Base-by-base conservation (phyloP, 1,140 invertebrate species). In the Pachypsylla venusta region DNA sequence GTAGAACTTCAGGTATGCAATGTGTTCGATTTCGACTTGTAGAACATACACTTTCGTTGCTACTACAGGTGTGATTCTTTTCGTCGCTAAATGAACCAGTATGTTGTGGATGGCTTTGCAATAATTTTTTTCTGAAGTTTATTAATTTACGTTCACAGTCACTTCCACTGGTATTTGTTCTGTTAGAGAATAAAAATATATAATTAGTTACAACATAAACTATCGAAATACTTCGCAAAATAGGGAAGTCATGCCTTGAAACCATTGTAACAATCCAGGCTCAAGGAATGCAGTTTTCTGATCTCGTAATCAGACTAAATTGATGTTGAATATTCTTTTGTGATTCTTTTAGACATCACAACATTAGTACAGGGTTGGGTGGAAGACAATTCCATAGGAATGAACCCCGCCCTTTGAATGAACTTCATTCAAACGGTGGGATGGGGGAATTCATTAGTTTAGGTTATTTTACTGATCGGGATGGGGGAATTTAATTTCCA, bases 31-130 rank as follows among this genome's bases (percentile, higher is more conserved):
- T 69, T 68, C 13, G 65, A 53, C 62, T 67, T 70, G 30, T 67
- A 16, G 72, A 74, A 57, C 75, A 79, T 60, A 87, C 75, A 70
- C 84, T 86, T 71, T 87, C 84, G 64, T 74, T 80, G 64, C 84
- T 86, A 67, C 83, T 86, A 64, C 81, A 82, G 65, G 84, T 79
- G 64, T 78, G 78, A 63, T 73, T 76, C 61, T 76, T 74, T 59
- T 76, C 76, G 64, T 76, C 73, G n/a, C 75, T 72, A 61, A 76
- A 66, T 12, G 76, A 74, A 39, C 76, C 76, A 19, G 72, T 70
- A 66, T 78, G 77, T 67, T 76, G 73, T 60, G 72, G 68, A 67
- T 77, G 69, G 62, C 71, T 71, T 69, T 76, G 71, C 65, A 71
- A 71, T 68, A 75, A 73, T 67, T 73, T 70, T 64, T 78, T 63